These are phyloP conservation scores for Thecophora atra DNA, from an alignment of 2,888 invertebrate species.

Conservation along the genomic window DNA sequence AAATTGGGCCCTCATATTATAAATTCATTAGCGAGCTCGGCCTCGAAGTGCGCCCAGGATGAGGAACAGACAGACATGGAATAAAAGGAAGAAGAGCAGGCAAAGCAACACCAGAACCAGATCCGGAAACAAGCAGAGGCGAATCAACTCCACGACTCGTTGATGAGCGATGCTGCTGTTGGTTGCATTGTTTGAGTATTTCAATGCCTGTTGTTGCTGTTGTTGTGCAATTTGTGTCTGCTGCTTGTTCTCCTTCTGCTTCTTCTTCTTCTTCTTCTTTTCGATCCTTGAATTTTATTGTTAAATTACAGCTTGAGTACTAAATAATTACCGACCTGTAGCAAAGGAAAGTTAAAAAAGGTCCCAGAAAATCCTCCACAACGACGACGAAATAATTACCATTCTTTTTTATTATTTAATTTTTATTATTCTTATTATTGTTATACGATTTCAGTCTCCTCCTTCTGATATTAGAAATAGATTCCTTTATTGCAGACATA, in stretches of 20 bases:
- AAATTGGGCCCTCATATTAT: slow-evolving; percentile 39
- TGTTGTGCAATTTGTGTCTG: no score
- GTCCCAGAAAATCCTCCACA: neutral
- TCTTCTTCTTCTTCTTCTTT: neutral
- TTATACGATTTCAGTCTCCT: neutral
- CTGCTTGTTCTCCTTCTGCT: slow-evolving; percentile 4
- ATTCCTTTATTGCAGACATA: neutral
- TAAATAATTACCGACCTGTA: slow-evolving; percentile 38
- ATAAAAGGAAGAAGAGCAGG: no score
- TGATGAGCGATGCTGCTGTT: neutral
- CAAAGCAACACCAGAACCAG: neutral
- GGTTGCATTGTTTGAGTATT: slow-evolving; percentile 2
- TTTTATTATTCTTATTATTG: slow-evolving; percentile 2
- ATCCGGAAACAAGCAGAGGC: neutral
- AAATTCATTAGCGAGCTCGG: slow-evolving; percentile 40
- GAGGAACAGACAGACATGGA: neutral
- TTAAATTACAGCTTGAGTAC: slow-evolving; percentile 38
- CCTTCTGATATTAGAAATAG: neutral
- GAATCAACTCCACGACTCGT: neutral
- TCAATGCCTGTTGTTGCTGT: neutral
- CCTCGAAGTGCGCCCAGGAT: no score
- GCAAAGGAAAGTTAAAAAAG: neutral
- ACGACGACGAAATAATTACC: slow-evolving; percentile 20
- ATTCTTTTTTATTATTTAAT: slow-evolving; percentile 9
- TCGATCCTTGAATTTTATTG: slow-evolving; percentile 22